These are phyloP conservation scores for Ascidia mentula DNA, from an alignment of 23 tunicate species.

Conservation along the genomic window DNA sequence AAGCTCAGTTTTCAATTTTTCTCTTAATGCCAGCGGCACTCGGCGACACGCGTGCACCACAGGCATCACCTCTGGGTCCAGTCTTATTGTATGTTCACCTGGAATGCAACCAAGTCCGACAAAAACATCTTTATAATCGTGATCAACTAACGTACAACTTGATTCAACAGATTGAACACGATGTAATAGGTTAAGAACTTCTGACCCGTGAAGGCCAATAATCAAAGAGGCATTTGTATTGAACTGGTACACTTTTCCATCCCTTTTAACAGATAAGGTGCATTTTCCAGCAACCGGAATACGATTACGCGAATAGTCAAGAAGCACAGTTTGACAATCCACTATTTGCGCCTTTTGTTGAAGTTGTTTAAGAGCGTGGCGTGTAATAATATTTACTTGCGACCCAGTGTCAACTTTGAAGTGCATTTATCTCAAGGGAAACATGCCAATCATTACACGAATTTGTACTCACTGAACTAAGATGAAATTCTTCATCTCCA, in stretches of 20 bases:
- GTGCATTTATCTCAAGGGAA: background rate
- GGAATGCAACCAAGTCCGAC: background rate
- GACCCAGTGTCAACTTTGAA: background rate
- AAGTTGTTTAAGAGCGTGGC: background rate
- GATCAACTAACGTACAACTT: background rate
- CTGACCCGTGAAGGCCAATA: background rate
- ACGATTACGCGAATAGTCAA: background rate
- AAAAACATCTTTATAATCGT: background rate
- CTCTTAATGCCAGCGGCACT: conserved; percentile 24
- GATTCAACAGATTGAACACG: background rate
- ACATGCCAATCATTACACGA: background rate
- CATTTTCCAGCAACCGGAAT: background rate
- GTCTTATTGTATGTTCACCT: background rate
- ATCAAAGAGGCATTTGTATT: background rate
- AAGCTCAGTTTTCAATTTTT: background rate
- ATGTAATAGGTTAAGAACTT: background rate
- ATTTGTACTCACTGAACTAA: background rate
- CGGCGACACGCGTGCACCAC: conserved; percentile 24
- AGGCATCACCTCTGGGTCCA: background rate
- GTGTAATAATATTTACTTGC: background rate
- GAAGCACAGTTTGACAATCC: background rate
- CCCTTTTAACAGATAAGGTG: background rate
- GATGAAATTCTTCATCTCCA: background rate
- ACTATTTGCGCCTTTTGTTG: background rate
- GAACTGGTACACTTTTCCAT: background rate